A percentile compares a stretch with the other conserved stretches of the same genome.
These are phyloP conservation scores for Carcharodon carcharias DNA, from an alignment of 2,797 vertebrate genomes.

Conservation along the genomic window DNA sequence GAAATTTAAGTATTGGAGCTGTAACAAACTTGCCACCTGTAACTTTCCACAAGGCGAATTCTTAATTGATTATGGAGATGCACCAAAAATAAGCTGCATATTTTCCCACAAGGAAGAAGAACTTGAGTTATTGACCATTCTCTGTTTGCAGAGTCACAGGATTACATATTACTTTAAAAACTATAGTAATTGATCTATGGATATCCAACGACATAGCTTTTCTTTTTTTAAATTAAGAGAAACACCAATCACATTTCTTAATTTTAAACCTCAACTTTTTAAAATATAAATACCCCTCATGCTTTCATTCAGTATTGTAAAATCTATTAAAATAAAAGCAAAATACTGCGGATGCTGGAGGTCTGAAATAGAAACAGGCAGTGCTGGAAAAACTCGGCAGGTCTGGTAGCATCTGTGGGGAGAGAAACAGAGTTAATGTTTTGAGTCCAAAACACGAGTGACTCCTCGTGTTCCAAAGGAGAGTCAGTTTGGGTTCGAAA, in stretches of 20 bases:
- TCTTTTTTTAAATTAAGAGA: neutral
- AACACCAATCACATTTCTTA: neutral
- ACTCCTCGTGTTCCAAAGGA: too few relatives aligned
- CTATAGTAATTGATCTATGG: neutral
- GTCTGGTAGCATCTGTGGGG: too few relatives aligned
- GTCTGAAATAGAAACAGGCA: too few relatives aligned
- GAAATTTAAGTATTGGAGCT: neutral
- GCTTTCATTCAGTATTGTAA: neutral
- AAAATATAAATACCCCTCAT: neutral
- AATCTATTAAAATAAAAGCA: too few relatives aligned
- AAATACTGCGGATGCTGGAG: too few relatives aligned
- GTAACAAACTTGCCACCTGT: neutral
- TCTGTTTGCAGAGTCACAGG: neutral
- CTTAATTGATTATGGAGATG: neutral
- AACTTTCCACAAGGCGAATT: neutral
- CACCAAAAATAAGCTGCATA: neutral
- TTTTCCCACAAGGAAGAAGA: neutral
- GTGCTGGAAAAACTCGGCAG: too few relatives aligned
- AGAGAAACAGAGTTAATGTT: too few relatives aligned
- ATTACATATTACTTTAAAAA: neutral
- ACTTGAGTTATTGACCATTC: neutral
- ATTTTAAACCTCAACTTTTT: neutral
- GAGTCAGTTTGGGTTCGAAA: too few relatives aligned
- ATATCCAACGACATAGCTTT: neutral
- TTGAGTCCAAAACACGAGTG: too few relatives aligned